Evolutionary conservation across 2,113 vertebrate genomes (phyloP).

Genomic region (Campylomormyrus numenius): DNA sequence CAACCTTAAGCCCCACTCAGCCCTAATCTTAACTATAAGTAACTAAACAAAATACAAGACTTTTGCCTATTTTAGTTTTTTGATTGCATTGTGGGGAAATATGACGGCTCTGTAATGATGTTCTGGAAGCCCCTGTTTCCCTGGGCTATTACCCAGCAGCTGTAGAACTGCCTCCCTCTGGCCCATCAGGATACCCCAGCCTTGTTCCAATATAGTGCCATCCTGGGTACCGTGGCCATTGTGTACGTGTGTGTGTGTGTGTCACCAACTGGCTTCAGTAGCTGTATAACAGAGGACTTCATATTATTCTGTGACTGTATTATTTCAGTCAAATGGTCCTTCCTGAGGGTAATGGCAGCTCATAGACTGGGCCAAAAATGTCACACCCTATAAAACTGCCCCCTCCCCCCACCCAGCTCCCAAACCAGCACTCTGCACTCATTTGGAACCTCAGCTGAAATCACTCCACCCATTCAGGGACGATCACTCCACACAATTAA

Average conservation of each 20-base stretch:
- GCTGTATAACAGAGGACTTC: background rate
- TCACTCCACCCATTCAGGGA: background rate
- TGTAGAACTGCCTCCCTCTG: background rate
- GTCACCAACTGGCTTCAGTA: background rate
- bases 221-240: background rate
- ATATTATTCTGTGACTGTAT: background rate
- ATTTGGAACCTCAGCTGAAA: background rate
- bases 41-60: background rate
- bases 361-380: background rate
- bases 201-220: background rate
- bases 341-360: background rate
- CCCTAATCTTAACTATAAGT: background rate
- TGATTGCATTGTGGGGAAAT: background rate
- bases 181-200: background rate
- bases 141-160: background rate
- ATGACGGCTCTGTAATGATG: background rate
- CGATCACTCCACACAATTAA: background rate
- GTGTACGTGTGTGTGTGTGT: background rate
- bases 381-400: background rate
- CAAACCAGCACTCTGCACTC: background rate
- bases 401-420: background rate
- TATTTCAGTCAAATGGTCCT: background rate
- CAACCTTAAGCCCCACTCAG: background rate
- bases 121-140: background rate
- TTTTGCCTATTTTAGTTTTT: background rate